Percentiles rank a stretch among this genome's conserved stretches.
Conservation (phyloP, 2,797 vertebrate species). For the Ataeniobius toweri region DNA sequence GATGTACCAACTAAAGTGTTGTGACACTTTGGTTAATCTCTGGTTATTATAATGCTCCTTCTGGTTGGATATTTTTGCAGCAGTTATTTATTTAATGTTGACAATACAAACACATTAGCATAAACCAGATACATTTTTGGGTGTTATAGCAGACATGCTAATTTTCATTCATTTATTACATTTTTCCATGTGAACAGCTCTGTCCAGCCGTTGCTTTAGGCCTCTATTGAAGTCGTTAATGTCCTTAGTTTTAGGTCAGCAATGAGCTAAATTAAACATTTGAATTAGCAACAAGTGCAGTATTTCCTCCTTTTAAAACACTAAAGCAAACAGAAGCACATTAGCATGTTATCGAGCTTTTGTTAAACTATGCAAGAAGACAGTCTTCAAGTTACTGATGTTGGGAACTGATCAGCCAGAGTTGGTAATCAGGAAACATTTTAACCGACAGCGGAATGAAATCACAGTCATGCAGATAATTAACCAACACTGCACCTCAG, state of each 20-base stretch:
- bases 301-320: not conserved
- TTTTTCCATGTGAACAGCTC: too few relatives aligned
- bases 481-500: not conserved
- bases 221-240: too few relatives aligned
- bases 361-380: not conserved
- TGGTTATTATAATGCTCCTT: not conserved
- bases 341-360: not conserved
- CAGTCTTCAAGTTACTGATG: not conserved
- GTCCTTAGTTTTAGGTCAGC: too few relatives aligned
- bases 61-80: not conserved
- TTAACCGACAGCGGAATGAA: not conserved
- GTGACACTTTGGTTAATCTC: not conserved
- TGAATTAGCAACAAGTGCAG: not conserved
- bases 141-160: too few relatives aligned
- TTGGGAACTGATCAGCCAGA: not conserved
- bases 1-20: not conserved
- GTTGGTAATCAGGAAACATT: not conserved
- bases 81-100: not conserved
- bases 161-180: too few relatives aligned
- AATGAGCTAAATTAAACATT: not conserved
- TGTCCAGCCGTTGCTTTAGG: too few relatives aligned
- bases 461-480: not conserved
- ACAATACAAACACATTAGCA: too few relatives aligned
- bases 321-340: not conserved
- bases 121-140: too few relatives aligned